Evolutionary conservation across 1,140 invertebrate species (phyloP).

Genomic region (Panagrolaimus sp.): DNA sequence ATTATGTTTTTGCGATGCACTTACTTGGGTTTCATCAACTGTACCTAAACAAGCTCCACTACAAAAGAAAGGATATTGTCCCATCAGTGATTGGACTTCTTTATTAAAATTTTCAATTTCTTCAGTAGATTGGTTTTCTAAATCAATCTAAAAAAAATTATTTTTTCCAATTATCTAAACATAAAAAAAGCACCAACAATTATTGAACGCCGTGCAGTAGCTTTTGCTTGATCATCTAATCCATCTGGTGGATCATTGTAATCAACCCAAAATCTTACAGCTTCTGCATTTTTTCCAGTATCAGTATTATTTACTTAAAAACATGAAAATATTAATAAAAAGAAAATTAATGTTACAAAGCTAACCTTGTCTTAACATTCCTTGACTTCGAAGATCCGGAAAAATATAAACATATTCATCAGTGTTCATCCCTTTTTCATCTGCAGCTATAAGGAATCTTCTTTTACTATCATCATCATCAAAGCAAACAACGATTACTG

Average conservation of each 20-base stretch:
- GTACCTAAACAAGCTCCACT: slow-evolving; percentile 26
- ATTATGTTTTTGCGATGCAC: background rate
- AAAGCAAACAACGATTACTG: slow-evolving; percentile 36
- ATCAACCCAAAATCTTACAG: slow-evolving; percentile 23
- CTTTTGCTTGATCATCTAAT: slow-evolving; percentile 28
- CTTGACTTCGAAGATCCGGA: slow-evolving; percentile 30
- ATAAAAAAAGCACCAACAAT: slow-evolving; percentile 25
- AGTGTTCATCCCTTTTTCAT: slow-evolving; percentile 28
- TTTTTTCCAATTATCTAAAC: background rate
- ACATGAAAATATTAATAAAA: background rate
- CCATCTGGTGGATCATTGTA: slow-evolving; percentile 23
- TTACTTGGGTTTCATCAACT: background rate
- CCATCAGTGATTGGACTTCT: slow-evolving; percentile 22
- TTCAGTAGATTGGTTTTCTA: slow-evolving; percentile 18
- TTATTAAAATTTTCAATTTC: slow-evolving; percentile 27
- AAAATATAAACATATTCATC: slow-evolving; percentile 39
- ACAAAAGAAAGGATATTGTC: slow-evolving; percentile 34
- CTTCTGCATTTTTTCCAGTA: slow-evolving; percentile 9
- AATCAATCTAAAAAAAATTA: slow-evolving; percentile 25
- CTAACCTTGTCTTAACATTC: slow-evolving; percentile 32
- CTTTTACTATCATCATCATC: slow-evolving; percentile 25
- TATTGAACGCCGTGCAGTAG: slow-evolving; percentile 19
- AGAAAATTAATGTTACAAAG: slow-evolving; percentile 1
- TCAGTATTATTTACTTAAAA: background rate
- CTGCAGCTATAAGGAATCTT: slow-evolving; percentile 29